Percentiles rank a stretch among this genome's conserved stretches.
Evolutionary conservation across 2,888 invertebrate species (phyloP).

Genomic region (Drosophila multiciliata): DNA sequence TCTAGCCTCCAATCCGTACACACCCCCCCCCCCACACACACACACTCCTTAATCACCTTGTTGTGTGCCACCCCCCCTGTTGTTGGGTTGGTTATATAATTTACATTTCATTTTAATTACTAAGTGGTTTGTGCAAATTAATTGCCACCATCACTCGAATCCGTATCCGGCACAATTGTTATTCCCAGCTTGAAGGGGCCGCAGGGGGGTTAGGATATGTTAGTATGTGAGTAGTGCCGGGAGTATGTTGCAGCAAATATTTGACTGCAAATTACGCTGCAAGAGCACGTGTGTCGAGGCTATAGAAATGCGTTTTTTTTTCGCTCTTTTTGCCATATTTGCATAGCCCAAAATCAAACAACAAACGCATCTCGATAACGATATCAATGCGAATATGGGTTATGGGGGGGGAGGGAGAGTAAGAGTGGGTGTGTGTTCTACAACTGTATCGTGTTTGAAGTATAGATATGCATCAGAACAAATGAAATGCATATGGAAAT

Average conservation of each 20-base stretch:
- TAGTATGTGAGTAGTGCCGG: too few relatives aligned
- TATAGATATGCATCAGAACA: slow-evolving; percentile 20
- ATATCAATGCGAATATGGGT: slow-evolving; percentile 4
- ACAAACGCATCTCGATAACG: slow-evolving; percentile 17
- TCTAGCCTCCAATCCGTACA: background rate
- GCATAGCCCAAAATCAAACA: slow-evolving; percentile 39
- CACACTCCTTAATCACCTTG: background rate
- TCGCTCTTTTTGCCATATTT: slow-evolving; percentile 22
- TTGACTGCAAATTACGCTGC: slow-evolving; percentile 54
- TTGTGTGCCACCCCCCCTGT: slow-evolving; percentile 2
- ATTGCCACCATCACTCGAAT: slow-evolving; percentile 62
- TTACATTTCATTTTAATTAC: slow-evolving; percentile 80
- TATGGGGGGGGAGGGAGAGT: background rate
- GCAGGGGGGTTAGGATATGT: background rate
- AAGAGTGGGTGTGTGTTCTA: background rate
- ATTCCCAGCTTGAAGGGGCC: background rate
- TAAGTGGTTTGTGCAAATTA: slow-evolving; percentile 76
- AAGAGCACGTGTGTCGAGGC: slow-evolving; percentile 34
- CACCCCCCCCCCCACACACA: too few relatives aligned
- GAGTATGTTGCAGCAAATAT: slow-evolving; percentile 42
- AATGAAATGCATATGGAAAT: slow-evolving; percentile 36
- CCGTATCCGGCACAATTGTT: slow-evolving; percentile 22
- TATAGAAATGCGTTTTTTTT: slow-evolving; percentile 7
- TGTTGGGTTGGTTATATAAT: slow-evolving; percentile 61
- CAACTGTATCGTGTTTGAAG: slow-evolving; percentile 1